phyloP scores from a whole-genome alignment of 2,888 invertebrate species.

The Acleris emargana region DNA sequence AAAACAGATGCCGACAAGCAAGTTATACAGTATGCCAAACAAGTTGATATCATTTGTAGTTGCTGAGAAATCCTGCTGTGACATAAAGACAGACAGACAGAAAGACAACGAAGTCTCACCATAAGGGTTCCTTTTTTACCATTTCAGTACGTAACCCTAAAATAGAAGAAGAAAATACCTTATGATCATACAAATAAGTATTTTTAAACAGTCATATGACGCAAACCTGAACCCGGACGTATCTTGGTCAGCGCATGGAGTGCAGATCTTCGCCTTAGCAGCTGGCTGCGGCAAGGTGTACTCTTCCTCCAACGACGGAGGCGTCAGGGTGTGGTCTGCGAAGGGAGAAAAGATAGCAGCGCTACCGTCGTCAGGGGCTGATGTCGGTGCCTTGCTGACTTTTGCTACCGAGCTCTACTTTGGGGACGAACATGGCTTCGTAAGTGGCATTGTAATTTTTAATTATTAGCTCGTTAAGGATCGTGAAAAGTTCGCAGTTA shows the following conservation, averaged over 20 bases:
- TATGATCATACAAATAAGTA: slow-evolving; percentile 1
- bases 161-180: not conserved
- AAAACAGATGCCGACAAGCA: too few relatives aligned
- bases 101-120: too few relatives aligned
- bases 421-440: slow-evolving; percentile 86
- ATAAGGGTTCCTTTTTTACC: too few relatives aligned
- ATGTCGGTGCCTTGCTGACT: slow-evolving; percentile 61
- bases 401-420: slow-evolving; percentile 78
- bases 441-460: slow-evolving; percentile 64
- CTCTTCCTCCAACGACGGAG: slow-evolving; percentile 86
- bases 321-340: slow-evolving; percentile 82
- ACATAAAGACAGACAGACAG: too few relatives aligned
- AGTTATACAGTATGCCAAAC: too few relatives aligned
- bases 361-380: slow-evolving; percentile 66
- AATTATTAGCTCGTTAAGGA: not conserved
- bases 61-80: too few relatives aligned
- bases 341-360: slow-evolving; percentile 65
- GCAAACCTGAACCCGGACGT: slow-evolving; percentile 53
- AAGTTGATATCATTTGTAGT: too few relatives aligned
- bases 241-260: slow-evolving; percentile 84
- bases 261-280: slow-evolving; percentile 84
- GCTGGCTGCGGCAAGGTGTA: slow-evolving; percentile 78
- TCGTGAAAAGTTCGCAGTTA: too few relatives aligned
- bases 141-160: too few relatives aligned
- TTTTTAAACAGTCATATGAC: slow-evolving; percentile 59